A percentile compares a stretch with the other conserved stretches of the same genome.
Evolutionary conservation across 2,888 invertebrate genomes (phyloP).

Genomic region (Callinectes sapidus): DNA sequence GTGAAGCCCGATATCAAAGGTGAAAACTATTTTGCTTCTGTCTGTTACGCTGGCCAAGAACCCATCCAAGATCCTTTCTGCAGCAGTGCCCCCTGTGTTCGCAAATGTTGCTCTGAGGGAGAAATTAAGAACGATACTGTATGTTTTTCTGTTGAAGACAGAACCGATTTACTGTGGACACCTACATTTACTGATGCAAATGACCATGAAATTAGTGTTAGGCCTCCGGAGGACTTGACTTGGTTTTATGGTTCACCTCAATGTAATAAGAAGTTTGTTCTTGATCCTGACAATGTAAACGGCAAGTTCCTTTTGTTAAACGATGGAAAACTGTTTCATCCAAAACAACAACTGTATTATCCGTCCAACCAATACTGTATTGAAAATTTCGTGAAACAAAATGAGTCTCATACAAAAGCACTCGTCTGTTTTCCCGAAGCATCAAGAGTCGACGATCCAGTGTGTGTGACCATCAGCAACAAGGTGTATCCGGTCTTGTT

Average conservation of each 20-base stretch:
- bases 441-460: slow-evolving; percentile 69
- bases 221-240: slow-evolving; percentile 32
- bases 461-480: slow-evolving; percentile 71
- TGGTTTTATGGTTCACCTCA: slow-evolving; percentile 48
- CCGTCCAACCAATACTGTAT: slow-evolving; percentile 78
- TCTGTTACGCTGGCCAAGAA: slow-evolving; percentile 25
- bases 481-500: slow-evolving; percentile 72
- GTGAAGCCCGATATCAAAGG: background rate
- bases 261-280: slow-evolving; percentile 76
- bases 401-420: slow-evolving; percentile 76
- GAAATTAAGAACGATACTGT: background rate
- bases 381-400: slow-evolving; percentile 78
- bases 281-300: slow-evolving; percentile 78
- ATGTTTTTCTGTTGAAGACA: background rate
- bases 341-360: slow-evolving; percentile 73
- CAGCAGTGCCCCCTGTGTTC: slow-evolving; percentile 32
- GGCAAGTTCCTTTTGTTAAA: slow-evolving; percentile 78
- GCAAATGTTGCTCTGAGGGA: slow-evolving; percentile 49
- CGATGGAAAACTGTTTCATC: slow-evolving; percentile 81
- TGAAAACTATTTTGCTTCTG: background rate
- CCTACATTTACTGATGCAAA: slow-evolving; percentile 57
- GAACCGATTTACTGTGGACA: slow-evolving; percentile 39
- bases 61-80: slow-evolving; percentile 14
- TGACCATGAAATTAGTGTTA: background rate
- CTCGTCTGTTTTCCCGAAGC: slow-evolving; percentile 78